A percentile compares a stretch with the other conserved stretches of the same genome.
These are phyloP conservation scores for Nasonia oneida DNA, from an alignment of 2,888 invertebrate species.

Conservation along the genomic window DNA sequence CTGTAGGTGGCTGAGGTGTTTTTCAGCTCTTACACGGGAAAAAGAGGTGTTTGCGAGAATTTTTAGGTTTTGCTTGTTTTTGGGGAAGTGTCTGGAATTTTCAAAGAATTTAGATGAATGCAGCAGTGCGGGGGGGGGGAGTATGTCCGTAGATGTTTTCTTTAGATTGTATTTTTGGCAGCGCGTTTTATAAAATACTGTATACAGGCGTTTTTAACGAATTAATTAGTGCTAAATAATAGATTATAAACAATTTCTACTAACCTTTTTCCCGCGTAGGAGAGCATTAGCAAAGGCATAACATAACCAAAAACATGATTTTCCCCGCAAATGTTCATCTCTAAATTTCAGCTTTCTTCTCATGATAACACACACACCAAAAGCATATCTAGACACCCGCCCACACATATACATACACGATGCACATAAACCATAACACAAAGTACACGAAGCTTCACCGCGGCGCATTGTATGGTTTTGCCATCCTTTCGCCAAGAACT, in stretches of 20 bases:
- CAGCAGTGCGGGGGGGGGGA: no score
- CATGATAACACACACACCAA: not conserved
- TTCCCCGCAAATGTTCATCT: not conserved
- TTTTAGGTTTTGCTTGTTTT: not conserved
- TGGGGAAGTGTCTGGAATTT: not conserved
- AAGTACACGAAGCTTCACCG: conserved; percentile 2
- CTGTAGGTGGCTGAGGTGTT: not conserved
- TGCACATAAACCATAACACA: not conserved
- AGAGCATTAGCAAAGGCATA: not conserved
- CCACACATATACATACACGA: no score
- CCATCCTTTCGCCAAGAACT: conserved; percentile 17
- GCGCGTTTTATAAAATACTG: no score
- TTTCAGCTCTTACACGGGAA: not conserved
- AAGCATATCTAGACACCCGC: no score
- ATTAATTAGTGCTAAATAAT: no score
- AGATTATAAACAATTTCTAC: not conserved
- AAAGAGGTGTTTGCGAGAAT: not conserved
- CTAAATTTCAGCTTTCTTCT: not conserved
- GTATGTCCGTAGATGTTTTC: no score
- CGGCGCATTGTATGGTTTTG: conserved; percentile 37
- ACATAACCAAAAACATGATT: not conserved
- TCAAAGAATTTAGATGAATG: no score
- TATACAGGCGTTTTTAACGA: no score
- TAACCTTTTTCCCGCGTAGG: not conserved
- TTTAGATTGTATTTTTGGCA: no score